These are phyloP conservation scores for Tipula helvola DNA, from an alignment of 2,888 invertebrate genomes.

Conservation along the genomic window DNA sequence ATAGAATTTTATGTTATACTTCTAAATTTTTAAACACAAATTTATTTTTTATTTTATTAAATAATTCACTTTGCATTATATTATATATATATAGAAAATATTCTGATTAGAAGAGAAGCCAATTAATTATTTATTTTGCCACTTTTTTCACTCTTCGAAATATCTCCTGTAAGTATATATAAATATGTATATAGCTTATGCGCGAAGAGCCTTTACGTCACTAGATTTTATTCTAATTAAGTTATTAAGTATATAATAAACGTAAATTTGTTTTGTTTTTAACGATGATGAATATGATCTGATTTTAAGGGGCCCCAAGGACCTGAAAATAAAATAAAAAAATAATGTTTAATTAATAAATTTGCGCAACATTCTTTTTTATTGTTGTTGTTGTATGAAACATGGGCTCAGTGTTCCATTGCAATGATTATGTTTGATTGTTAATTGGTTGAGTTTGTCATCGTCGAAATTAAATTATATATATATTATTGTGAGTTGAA, in stretches of 20 bases:
- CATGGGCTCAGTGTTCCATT: background rate
- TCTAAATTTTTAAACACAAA: background rate
- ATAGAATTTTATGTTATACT: background rate
- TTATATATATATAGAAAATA: background rate
- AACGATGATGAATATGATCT: background rate
- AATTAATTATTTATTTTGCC: background rate
- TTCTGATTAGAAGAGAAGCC: background rate
- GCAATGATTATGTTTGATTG: background rate
- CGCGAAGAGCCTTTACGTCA: background rate
- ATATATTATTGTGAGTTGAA: background rate
- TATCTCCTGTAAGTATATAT: background rate
- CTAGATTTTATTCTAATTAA: background rate
- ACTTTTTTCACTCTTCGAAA: background rate
- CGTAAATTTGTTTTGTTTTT: background rate
- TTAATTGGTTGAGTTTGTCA: background rate
- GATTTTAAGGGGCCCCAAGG: slow-evolving; percentile 6
- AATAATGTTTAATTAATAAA: background rate
- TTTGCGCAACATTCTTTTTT: background rate
- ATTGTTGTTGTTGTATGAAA: background rate
- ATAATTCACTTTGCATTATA: slow-evolving; percentile 4
- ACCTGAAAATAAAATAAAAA: background rate
- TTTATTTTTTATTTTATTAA: background rate
- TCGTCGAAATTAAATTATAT: background rate
- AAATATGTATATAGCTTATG: background rate
- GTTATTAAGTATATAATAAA: background rate